A percentile compares a stretch with the other conserved stretches of the same genome.
phyloP scores from a whole-genome alignment of 2,113 vertebrate species.

The Mystacornis crossleyi region DNA sequence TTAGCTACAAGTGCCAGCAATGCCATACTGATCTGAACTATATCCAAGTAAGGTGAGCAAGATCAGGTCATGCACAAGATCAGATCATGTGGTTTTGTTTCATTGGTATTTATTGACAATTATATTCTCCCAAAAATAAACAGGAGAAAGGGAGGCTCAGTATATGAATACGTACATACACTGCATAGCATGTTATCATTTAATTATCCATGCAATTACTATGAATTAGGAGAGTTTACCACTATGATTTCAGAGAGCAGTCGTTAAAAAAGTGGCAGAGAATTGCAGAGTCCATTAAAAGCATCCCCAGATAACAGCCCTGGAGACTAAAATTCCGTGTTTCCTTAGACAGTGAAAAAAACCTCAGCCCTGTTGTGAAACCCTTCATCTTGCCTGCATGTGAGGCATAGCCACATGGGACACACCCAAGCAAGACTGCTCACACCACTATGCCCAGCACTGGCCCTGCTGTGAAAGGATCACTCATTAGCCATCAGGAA shows the following conservation, averaged over 20 bases:
- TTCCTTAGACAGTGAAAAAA: neutral
- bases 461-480: neutral
- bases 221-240: neutral
- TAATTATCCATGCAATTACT: neutral
- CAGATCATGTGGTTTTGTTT: neutral
- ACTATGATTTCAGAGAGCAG: neutral
- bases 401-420: too few relatives aligned
- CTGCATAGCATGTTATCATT: neutral
- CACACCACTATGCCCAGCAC: neutral
- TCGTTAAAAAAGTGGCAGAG: neutral
- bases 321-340: neutral
- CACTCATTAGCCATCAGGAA: neutral
- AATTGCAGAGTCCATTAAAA: neutral
- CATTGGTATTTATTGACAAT: neutral
- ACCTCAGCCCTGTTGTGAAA: neutral
- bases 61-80: neutral
- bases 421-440: fast-evolving
- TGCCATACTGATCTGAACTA: neutral
- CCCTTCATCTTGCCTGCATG: fast-evolving
- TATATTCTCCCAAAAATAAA: neutral
- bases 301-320: neutral
- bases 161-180: neutral
- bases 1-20: neutral
- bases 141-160: neutral
- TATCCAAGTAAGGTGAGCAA: neutral